Conservation (phyloP, 1,140 invertebrate genomes). For the Cylas formicarius region DNA sequence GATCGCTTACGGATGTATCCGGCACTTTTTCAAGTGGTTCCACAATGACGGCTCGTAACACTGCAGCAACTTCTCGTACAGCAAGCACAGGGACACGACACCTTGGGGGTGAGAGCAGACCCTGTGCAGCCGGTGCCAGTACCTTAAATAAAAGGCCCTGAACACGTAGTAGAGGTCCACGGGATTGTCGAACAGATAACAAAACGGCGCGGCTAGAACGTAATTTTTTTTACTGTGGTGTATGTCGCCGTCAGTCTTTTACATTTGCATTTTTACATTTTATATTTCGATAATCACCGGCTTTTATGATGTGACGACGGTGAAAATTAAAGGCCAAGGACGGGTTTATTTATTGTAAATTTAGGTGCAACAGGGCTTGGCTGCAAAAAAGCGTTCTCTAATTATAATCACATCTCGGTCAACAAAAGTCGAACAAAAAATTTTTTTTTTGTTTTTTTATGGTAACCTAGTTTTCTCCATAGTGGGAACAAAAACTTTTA, state of each 20-base stretch:
- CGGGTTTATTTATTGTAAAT: conserved; percentile 1
- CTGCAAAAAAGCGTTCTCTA: no score
- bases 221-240: conserved; percentile 8
- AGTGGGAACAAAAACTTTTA: no score
- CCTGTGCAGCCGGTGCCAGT: conserved; percentile 85
- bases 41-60: conserved; percentile 83
- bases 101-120: conserved; percentile 87
- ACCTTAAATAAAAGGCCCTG: conserved; percentile 82
- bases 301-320: no score
- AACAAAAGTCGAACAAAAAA: no score
- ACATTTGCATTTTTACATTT: no score
- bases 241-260: no score
- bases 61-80: conserved; percentile 88
- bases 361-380: no score
- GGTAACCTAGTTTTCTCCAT: no score
- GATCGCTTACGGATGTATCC: conserved; percentile 79
- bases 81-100: conserved; percentile 69
- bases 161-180: conserved; percentile 84
- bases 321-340: conserved; percentile 1
- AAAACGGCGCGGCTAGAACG: conserved; percentile 80
- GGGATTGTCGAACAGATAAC: conserved; percentile 86
- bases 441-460: no score
- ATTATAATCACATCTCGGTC: conserved; percentile 9
- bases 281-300: no score
- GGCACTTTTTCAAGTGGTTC: conserved; percentile 79